These are phyloP conservation scores for Euphonia xanthogaster DNA, from an alignment of 2,797 vertebrate species.

Conservation along the genomic window DNA sequence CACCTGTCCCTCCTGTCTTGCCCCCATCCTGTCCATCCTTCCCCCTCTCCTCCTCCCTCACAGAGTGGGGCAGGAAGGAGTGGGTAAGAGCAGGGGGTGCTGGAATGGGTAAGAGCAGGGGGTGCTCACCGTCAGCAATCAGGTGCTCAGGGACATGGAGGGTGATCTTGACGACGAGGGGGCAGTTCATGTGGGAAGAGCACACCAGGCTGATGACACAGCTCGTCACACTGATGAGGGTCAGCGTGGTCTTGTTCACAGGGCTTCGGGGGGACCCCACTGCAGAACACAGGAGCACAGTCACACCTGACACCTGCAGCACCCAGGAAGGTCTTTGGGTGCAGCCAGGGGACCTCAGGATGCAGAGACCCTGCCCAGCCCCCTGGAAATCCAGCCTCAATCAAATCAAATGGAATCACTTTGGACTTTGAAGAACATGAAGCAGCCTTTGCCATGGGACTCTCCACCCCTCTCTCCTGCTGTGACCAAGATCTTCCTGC, in stretches of 20 bases:
- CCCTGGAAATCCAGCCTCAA: not conserved
- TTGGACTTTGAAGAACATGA: not conserved
- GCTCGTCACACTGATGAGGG: constrained; percentile 94
- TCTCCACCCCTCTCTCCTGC: not conserved
- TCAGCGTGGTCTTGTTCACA: constrained; percentile 97
- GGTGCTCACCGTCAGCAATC: constrained; percentile 90
- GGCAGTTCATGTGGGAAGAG: constrained; percentile 91
- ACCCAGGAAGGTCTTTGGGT: not conserved
- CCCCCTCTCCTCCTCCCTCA: not conserved
- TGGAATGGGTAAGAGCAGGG: rapidly evolving
- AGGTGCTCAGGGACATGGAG: constrained; percentile 97
- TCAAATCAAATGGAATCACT: not conserved
- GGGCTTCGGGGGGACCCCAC: constrained; percentile 95
- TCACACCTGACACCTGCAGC: not conserved
- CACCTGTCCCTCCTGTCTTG: not conserved
- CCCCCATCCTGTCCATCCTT: not conserved
- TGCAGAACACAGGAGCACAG: not conserved
- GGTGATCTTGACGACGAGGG: constrained; percentile 90
- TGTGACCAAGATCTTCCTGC: not conserved
- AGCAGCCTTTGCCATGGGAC: not conserved
- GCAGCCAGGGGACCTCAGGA: not conserved
- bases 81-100: too few species aligned
- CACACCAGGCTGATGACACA: constrained; percentile 92
- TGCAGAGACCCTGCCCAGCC: not conserved
- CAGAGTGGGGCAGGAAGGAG: not conserved